Conservation (phyloP, 2,113 vertebrate genomes). For the Psilopsiagon aurifrons region DNA sequence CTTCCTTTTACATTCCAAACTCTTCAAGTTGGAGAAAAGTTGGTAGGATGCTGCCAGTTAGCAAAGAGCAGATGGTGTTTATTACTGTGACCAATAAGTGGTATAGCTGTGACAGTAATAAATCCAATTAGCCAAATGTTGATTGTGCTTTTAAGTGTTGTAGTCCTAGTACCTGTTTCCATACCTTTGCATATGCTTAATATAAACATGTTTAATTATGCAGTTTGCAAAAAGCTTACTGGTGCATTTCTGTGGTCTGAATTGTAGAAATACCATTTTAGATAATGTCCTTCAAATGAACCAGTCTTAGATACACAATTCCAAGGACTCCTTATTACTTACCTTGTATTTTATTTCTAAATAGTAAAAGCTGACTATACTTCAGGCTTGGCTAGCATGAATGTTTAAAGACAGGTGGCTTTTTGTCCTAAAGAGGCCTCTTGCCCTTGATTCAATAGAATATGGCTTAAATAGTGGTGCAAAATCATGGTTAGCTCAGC, state of each 20-base stretch:
- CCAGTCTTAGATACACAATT: neutral
- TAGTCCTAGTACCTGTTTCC: slow-evolving; percentile 4
- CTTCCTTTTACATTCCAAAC: neutral
- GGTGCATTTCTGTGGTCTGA: neutral
- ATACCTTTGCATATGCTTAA: slow-evolving; percentile 3
- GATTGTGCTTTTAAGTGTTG: slow-evolving; percentile 36
- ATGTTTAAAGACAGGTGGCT: neutral
- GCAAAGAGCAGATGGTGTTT: slow-evolving; percentile 61
- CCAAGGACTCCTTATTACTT: neutral
- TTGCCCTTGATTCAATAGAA: neutral
- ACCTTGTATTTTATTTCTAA: neutral
- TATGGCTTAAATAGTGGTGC: neutral
- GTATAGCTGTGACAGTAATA: slow-evolving; percentile 38
- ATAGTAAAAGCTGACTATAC: neutral
- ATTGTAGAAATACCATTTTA: neutral
- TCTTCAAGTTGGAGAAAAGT: neutral
- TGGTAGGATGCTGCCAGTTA: slow-evolving; percentile 17
- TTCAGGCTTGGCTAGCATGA: neutral
- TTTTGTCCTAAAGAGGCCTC: neutral
- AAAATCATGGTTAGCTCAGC: neutral
- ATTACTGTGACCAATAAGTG: slow-evolving; percentile 24
- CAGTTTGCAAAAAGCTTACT: neutral
- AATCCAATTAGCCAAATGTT: slow-evolving; percentile 45
- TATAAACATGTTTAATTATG: neutral
- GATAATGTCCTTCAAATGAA: neutral